phyloP scores from a whole-genome alignment of 2,888 invertebrate species.

The Ophion slaviceki region DNA sequence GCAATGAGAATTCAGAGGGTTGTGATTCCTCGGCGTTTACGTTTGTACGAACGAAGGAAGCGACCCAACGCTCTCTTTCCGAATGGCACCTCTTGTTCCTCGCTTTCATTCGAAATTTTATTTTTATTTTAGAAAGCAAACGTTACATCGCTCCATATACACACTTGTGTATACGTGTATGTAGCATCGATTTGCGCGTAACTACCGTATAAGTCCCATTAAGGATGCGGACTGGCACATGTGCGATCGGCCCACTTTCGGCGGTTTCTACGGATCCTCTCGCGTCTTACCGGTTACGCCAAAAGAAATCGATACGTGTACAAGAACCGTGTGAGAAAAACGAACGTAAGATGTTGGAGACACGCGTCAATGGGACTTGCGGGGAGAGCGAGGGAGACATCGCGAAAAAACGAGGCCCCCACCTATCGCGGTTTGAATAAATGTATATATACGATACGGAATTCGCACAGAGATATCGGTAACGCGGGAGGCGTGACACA shows the following conservation, averaged over 20 bases:
- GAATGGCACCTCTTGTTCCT: conserved; percentile 19
- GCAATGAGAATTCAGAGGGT: no score
- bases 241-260: conserved; percentile 79
- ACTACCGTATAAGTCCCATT: conserved; percentile 65
- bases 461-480: conserved; percentile 3
- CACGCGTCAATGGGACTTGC: not conserved
- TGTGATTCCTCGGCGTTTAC: not conserved
- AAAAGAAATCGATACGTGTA: conserved; percentile 65
- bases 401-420: not conserved
- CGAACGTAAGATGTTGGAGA: conserved; percentile 7
- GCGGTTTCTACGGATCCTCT: conserved; percentile 33
- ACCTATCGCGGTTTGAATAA: not conserved
- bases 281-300: conserved; percentile 7
- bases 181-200: conserved; percentile 63
- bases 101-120: conserved; percentile 22
- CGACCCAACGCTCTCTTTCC: not conserved
- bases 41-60: not conserved
- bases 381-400: not conserved
- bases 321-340: conserved; percentile 7
- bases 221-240: conserved; percentile 69
- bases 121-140: conserved; percentile 73
- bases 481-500: not conserved
- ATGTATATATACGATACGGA: not conserved
- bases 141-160: conserved; percentile 17
- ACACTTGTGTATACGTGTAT: not conserved